phyloP scores from a whole-genome alignment of 2,113 vertebrate species.

The Sebastes schlegelii region DNA sequence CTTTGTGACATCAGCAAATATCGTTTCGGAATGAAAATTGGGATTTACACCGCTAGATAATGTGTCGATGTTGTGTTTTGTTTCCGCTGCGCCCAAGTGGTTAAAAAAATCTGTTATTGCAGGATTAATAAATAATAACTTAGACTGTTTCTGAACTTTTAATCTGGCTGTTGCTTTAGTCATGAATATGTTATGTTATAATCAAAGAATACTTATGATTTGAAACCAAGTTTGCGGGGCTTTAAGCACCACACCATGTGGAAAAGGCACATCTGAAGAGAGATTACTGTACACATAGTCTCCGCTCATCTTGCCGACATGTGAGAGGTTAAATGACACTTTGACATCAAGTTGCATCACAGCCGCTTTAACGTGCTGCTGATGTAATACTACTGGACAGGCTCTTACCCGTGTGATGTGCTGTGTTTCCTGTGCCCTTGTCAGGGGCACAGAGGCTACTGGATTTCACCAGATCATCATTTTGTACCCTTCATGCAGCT shows the following conservation, averaged over 20 bases:
- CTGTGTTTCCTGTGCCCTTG: neutral
- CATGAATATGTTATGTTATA: neutral
- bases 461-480: slow-evolving; percentile 1
- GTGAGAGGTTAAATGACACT: neutral
- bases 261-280: slow-evolving; percentile 5
- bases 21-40: too few relatives aligned
- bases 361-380: neutral
- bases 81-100: neutral
- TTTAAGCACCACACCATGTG: too few relatives aligned
- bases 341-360: slow-evolving; percentile 6
- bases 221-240: neutral
- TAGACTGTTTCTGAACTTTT: neutral
- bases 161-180: neutral
- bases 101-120: neutral
- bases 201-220: neutral
- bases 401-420: neutral
- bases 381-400: neutral
- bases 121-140: neutral
- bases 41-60: too few relatives aligned
- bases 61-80: neutral
- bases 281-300: neutral
- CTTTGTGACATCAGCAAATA: too few relatives aligned
- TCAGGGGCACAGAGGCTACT: neutral
- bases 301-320: neutral
- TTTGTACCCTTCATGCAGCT: neutral